Evolutionary conservation across 1,140 invertebrate species (phyloP).

Genomic region (Ridgeia piscesae): DNA sequence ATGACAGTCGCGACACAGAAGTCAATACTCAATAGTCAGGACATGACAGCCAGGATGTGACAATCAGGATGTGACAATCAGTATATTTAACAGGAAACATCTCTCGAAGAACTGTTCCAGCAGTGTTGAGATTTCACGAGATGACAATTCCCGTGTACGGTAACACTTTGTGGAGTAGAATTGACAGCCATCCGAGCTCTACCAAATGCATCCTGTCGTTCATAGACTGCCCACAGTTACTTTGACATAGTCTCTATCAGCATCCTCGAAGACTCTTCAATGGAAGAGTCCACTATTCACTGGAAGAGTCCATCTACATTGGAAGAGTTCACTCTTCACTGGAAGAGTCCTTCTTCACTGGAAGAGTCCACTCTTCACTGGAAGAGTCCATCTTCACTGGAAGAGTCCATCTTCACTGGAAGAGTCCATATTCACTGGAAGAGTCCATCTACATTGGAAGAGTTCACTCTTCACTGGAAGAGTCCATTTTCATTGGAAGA

Average conservation of each 20-base stretch:
- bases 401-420: too few relatives aligned
- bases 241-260: neutral
- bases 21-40: too few relatives aligned
- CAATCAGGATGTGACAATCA: neutral
- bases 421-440: too few relatives aligned
- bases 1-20: neutral
- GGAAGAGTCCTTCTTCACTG: too few relatives aligned
- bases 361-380: too few relatives aligned
- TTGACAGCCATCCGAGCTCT: neutral
- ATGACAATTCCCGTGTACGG: neutral
- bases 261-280: neutral
- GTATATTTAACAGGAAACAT: neutral
- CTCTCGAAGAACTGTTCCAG: neutral
- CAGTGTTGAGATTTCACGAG: neutral
- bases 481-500: too few relatives aligned
- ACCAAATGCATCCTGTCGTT: neutral
- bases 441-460: too few relatives aligned
- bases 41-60: too few relatives aligned
- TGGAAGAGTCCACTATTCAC: constrained; percentile 5
- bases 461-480: constrained; percentile 13
- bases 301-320: too few relatives aligned
- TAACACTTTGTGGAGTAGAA: neutral
- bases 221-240: neutral
- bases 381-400: too few relatives aligned
- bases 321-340: too few relatives aligned